Evolutionary conservation across 1,140 invertebrate species (phyloP), one percentile per base, ranked within the genome.

Genomic region (Drosophila rhopaloa): DNA sequence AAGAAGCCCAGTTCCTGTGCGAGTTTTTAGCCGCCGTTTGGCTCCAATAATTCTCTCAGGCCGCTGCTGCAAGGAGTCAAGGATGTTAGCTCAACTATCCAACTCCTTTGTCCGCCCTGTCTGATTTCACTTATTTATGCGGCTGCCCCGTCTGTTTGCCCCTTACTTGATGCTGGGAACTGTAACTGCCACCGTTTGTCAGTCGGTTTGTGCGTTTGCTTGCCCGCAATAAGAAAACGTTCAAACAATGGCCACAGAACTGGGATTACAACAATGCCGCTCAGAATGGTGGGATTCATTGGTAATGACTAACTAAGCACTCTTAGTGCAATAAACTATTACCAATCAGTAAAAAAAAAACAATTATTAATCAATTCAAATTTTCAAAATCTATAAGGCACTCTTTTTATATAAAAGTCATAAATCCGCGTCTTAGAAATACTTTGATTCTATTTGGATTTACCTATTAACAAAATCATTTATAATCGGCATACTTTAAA

Each of bases 101-200:
- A 74, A 61, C 78, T 67, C 46, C 62, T 43, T 62, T 43, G 47
- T 44, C 29, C 62, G 47, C 66, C 43, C 57, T 66, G 61, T 71
- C 44, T 51, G 38, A 60, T 70, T 59, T 60, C 47, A 68, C 48
- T 85, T 85, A 85, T 85, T 88, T 85, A 85, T 86, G 83, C 54
- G 74, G 53, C 40, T 50, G 37, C 44, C 35, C 35, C 44, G 11
- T 50, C 59, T 38, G 56, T 70, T 67, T 59, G 63, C 41, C 43
- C 41, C 50, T 13, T 57, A 56, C 58, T 57, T 35, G 35, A 9
- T 61, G 16, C 59, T 62, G 53, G 24, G 41, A 41, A 55, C 47
- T 66, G 61, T 65, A 44, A 62, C 76, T 57, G 75, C 67, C 43
- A 72, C 53, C 47, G 57, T 56, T 54, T 66, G 53, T 59, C 29